These are phyloP conservation scores for Axinella damicornis DNA, from an alignment of 37 sponge, comb jelly and placozoan species.

Conservation along the genomic window DNA sequence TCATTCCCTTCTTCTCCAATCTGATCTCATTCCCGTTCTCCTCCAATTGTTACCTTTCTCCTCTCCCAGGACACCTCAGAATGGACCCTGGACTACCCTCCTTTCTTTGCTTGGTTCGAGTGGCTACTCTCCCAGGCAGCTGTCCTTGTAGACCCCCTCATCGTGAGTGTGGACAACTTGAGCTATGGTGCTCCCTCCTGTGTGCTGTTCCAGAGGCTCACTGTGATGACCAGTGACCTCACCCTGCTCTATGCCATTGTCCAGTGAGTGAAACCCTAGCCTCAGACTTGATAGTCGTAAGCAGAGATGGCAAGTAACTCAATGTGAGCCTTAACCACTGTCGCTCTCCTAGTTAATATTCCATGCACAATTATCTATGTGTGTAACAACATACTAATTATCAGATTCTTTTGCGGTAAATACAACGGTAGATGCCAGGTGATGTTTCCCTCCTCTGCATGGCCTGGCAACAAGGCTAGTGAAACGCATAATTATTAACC, in stretches of 20 bases:
- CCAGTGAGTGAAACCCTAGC: slow-evolving; percentile 60
- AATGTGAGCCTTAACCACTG: too few relatives aligned
- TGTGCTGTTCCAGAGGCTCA: slow-evolving; percentile 85
- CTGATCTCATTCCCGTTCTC: background rate
- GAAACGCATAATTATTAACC: too few relatives aligned
- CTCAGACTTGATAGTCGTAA: too few relatives aligned
- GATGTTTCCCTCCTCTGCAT: too few relatives aligned
- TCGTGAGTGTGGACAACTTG: slow-evolving; percentile 72
- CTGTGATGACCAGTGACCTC: slow-evolving; percentile 88
- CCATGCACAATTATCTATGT: too few relatives aligned
- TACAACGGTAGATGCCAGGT: too few relatives aligned
- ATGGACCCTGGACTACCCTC: slow-evolving; percentile 99
- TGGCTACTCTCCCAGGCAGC: slow-evolving; percentile 86
- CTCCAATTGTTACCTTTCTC: background rate
- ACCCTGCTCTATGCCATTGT: slow-evolving; percentile 83
- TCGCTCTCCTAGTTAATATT: too few relatives aligned
- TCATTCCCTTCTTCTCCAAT: background rate
- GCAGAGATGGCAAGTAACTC: too few relatives aligned
- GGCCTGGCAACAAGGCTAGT: too few relatives aligned
- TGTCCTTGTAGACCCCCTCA: slow-evolving; percentile 82
- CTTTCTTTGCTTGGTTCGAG: slow-evolving; percentile 99
- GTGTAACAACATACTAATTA: too few relatives aligned
- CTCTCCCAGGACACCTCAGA: slow-evolving; percentile 79
- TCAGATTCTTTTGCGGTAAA: too few relatives aligned
- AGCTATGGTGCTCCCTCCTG: slow-evolving; percentile 70